Evolutionary conservation across 1,140 invertebrate genomes (phyloP).

Genomic region (Brachystomella parvula): DNA sequence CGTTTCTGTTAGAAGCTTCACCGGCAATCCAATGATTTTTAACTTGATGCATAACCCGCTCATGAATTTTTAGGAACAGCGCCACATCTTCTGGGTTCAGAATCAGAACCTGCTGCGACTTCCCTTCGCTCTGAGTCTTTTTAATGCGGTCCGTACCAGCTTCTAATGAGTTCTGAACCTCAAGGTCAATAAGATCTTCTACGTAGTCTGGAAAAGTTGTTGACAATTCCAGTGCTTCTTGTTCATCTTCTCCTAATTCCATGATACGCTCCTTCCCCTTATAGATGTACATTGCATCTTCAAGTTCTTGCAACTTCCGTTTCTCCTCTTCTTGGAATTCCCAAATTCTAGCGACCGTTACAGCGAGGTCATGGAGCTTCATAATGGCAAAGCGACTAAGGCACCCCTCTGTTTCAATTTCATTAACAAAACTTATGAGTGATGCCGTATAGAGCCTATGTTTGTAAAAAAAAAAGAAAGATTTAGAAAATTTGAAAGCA

Average conservation of each 20-base stretch:
- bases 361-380: slow-evolving; percentile 47
- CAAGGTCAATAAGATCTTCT: slow-evolving; percentile 48
- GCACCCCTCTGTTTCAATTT: slow-evolving; percentile 26
- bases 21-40: slow-evolving; percentile 21
- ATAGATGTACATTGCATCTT: slow-evolving; percentile 71
- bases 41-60: slow-evolving; percentile 14
- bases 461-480: neutral
- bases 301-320: slow-evolving; percentile 58
- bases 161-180: slow-evolving; percentile 55
- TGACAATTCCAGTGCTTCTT: slow-evolving; percentile 59
- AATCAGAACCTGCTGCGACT: neutral
- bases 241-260: slow-evolving; percentile 63
- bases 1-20: neutral
- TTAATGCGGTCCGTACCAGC: slow-evolving; percentile 32
- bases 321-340: slow-evolving; percentile 61
- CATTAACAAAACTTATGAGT: slow-evolving; percentile 35
- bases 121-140: neutral
- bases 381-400: slow-evolving; percentile 21
- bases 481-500: neutral
- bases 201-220: slow-evolving; percentile 68
- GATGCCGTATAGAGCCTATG: slow-evolving; percentile 30
- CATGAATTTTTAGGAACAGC: slow-evolving; percentile 24
- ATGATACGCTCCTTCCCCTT: slow-evolving; percentile 50
- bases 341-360: slow-evolving; percentile 61
- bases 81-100: slow-evolving; percentile 21